A percentile compares a stretch with the other conserved stretches of the same genome.
These are phyloP conservation scores for Ceratina australensis DNA, from an alignment of 1,140 invertebrate genomes.

Conservation along the genomic window DNA sequence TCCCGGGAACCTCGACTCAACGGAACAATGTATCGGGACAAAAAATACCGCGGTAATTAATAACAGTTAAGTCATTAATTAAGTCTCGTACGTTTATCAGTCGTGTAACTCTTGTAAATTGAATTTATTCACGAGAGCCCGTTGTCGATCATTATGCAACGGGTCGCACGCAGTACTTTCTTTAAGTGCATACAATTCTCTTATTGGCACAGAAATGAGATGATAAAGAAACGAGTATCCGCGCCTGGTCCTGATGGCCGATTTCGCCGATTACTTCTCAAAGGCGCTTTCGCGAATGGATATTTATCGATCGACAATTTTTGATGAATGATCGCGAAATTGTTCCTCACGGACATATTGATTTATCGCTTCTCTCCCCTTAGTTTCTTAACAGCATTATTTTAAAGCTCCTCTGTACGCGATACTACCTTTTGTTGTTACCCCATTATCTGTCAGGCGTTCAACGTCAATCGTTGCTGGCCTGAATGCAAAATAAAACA, in stretches of 20 bases:
- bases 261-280: constrained; percentile 50
- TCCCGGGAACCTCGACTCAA: too few species aligned
- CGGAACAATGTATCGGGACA: too few species aligned
- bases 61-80: too few species aligned
- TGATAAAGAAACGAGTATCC: constrained; percentile 19
- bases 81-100: neutral
- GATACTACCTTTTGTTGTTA: too few species aligned
- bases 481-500: too few species aligned
- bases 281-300: constrained; percentile 50
- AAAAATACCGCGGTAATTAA: too few species aligned
- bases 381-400: too few species aligned
- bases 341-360: neutral
- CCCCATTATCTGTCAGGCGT: too few species aligned
- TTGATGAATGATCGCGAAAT: constrained; percentile 40
- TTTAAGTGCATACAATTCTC: constrained; percentile 36
- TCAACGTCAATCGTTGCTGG: too few species aligned
- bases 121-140: neutral
- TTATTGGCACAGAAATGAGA: constrained; percentile 48
- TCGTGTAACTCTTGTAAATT: neutral
- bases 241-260: constrained; percentile 19
- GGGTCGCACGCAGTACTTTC: neutral
- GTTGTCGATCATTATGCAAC: neutral
- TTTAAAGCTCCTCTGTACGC: too few species aligned
- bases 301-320: constrained; percentile 40
- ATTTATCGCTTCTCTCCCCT: too few species aligned